phyloP scores from a whole-genome alignment of 2,113 vertebrate species.

The Piliocolobus tephrosceles region DNA sequence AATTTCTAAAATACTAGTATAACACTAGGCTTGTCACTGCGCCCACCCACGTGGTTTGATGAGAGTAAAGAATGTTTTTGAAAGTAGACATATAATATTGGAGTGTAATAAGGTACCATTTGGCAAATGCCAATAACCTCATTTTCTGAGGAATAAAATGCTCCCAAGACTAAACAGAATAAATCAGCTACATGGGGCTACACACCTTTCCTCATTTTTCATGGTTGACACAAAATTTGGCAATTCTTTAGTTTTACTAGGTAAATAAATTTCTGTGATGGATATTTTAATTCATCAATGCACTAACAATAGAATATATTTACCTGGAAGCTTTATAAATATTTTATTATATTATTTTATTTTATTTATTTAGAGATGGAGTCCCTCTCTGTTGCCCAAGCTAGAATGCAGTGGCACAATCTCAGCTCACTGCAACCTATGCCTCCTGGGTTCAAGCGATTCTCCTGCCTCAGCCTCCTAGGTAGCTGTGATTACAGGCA shows the following conservation, averaged over 20 bases:
- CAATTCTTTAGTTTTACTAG: background rate
- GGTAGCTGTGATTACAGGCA: no score
- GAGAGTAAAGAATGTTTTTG: background rate
- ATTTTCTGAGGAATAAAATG: background rate
- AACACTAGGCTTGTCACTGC: background rate
- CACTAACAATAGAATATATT: background rate
- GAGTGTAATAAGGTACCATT: background rate
- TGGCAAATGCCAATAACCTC: background rate
- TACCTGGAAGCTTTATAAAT: background rate
- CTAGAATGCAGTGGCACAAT: no score
- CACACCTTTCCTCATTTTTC: background rate
- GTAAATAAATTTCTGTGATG: background rate
- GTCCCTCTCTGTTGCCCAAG: no score
- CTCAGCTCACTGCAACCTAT: no score
- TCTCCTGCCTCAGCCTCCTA: no score
- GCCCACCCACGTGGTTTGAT: background rate
- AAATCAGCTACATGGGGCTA: background rate
- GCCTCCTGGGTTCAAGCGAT: no score
- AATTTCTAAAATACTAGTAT: background rate
- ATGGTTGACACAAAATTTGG: background rate
- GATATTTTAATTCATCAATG: background rate
- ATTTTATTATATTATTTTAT: no score
- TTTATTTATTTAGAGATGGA: no score
- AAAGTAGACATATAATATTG: background rate
- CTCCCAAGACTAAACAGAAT: background rate